Percentiles rank a stretch among this genome's conserved stretches.
phyloP scores from a whole-genome alignment of 2,888 invertebrate species.

The Andrena chrysosceles region DNA sequence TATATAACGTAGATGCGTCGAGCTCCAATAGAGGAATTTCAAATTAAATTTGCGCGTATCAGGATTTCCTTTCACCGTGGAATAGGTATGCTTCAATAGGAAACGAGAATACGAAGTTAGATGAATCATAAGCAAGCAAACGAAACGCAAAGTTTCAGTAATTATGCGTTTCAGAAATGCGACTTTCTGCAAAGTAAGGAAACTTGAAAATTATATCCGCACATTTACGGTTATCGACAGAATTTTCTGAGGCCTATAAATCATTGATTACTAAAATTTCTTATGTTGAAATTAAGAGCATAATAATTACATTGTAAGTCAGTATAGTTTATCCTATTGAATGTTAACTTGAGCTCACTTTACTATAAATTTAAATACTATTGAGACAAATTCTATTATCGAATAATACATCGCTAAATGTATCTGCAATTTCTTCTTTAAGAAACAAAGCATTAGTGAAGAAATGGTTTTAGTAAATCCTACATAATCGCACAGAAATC shows the following conservation, averaged over 20 bases:
- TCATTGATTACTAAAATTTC: background rate
- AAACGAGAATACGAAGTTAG: constrained; percentile 7
- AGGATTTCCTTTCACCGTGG: constrained; percentile 24
- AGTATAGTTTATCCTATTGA: too few relatives aligned
- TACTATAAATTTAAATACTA: too few relatives aligned
- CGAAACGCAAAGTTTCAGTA: background rate
- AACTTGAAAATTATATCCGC: background rate
- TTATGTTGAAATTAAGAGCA: too few relatives aligned
- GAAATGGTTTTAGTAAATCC: too few relatives aligned
- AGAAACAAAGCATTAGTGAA: too few relatives aligned
- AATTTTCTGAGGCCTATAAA: too few relatives aligned
- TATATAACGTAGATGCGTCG: background rate
- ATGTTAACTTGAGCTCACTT: too few relatives aligned
- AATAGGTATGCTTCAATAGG: constrained; percentile 11
- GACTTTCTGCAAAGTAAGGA: background rate
- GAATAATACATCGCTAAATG: too few relatives aligned
- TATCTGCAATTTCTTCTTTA: too few relatives aligned
- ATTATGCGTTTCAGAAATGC: background rate
- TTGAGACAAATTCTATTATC: too few relatives aligned
- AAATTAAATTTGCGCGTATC: constrained; percentile 15
- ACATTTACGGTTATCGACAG: background rate
- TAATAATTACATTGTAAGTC: too few relatives aligned
- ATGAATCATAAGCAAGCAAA: constrained; percentile 34
- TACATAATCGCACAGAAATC: too few relatives aligned
- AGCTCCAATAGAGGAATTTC: background rate